These are phyloP conservation scores for Acanthurus lineatus DNA, from an alignment of 2,797 vertebrate genomes.

Conservation along the genomic window DNA sequence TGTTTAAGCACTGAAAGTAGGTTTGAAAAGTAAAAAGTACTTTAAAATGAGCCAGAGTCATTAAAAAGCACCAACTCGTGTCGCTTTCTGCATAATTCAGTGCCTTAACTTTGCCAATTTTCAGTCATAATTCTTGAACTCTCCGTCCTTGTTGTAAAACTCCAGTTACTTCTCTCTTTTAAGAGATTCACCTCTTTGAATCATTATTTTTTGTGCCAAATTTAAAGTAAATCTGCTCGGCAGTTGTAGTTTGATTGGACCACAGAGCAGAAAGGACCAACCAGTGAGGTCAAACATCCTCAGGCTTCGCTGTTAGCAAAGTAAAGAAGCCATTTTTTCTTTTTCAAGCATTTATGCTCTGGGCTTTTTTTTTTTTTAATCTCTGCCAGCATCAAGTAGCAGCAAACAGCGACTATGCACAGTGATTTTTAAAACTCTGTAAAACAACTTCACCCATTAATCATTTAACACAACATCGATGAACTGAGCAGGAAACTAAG, in stretches of 20 bases:
- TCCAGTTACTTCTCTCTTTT: too few species aligned
- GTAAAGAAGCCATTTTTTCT: not conserved
- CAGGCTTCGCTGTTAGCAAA: not conserved
- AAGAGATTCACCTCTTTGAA: not conserved
- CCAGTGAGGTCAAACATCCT: not conserved
- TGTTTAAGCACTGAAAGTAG: too few species aligned
- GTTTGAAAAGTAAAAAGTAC: too few species aligned
- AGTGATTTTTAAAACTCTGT: not conserved
- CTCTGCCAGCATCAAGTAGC: slow-evolving; percentile 1
- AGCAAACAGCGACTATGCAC: not conserved
- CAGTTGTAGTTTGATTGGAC: not conserved
- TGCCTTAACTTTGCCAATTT: too few species aligned
- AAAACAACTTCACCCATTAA: slow-evolving; percentile 20
- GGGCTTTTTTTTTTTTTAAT: not conserved
- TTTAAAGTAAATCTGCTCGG: not conserved
- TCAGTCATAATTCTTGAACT: too few species aligned
- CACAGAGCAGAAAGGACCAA: not conserved
- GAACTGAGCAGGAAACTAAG: slow-evolving; percentile 11
- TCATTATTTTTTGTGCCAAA: not conserved
- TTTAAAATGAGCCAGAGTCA: too few species aligned
- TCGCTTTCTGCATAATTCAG: too few species aligned
- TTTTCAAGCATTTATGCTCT: not conserved
- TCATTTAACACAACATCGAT: slow-evolving; percentile 4
- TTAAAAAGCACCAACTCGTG: too few species aligned
- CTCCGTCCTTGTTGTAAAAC: too few species aligned